These are phyloP conservation scores for Scaptodrosophila latifasciaeformis DNA, from an alignment of 2,888 invertebrate species.

Conservation along the genomic window DNA sequence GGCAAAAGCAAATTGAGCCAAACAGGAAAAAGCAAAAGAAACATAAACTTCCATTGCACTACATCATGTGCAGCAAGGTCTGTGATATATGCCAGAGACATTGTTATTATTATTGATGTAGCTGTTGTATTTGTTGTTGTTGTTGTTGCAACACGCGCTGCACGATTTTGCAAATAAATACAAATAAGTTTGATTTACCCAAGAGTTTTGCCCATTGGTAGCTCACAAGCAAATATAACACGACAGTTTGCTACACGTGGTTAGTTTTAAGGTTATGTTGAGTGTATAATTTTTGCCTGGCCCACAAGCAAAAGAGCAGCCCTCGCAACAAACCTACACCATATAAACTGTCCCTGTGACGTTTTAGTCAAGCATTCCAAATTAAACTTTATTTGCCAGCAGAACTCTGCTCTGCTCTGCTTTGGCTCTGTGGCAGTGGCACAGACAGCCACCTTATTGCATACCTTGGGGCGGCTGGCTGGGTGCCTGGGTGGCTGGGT, in stretches of 20 bases:
- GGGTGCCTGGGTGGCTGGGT: too few species aligned
- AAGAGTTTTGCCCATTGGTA: conserved; percentile 30
- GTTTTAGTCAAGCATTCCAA: conserved; percentile 59
- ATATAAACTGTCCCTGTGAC: conserved; percentile 36
- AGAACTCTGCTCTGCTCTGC: too few species aligned
- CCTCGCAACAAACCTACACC: conserved; percentile 7
- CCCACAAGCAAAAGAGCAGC: too few species aligned
- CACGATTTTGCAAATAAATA: conserved; percentile 67
- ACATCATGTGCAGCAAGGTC: conserved; percentile 31
- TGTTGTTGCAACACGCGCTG: conserved; percentile 52
- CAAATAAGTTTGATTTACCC: conserved; percentile 66
- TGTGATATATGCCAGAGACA: neutral
- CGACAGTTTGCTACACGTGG: neutral
- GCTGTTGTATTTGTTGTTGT: conserved; percentile 26
- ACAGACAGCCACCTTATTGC: conserved; percentile 27
- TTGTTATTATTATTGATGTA: conserved; percentile 17
- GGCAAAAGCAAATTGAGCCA: conserved; percentile 54
- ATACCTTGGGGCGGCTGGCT: conserved; percentile 65
- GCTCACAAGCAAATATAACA: neutral
- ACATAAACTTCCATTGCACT: conserved; percentile 25
- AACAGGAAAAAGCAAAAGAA: neutral
- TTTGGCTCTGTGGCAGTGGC: too few species aligned
- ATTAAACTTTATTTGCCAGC: conserved; percentile 59
- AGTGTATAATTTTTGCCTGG: too few species aligned
- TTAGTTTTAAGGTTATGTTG: too few species aligned